phyloP scores from a whole-genome alignment of 2,888 invertebrate genomes.

The Dione juno region DNA sequence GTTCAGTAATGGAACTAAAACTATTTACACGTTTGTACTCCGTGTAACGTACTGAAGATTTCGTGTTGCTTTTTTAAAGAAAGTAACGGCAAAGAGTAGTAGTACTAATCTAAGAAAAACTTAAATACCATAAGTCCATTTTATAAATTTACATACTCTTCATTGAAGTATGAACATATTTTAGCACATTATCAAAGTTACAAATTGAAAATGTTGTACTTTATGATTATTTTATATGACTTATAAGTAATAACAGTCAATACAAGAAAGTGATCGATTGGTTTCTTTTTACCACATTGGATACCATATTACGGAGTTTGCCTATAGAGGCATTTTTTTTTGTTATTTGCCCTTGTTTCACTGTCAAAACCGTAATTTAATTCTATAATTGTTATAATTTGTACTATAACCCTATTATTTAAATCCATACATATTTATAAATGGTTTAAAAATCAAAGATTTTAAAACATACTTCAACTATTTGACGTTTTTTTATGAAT shows the following conservation, averaged over 20 bases:
- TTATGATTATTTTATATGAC: neutral
- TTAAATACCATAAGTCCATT: neutral
- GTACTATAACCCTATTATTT: no score
- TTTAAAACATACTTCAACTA: conserved; percentile 45
- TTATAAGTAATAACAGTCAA: neutral
- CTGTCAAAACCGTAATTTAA: no score
- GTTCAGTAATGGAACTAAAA: no score
- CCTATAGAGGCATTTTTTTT: neutral
- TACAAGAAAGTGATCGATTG: neutral
- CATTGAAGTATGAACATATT: no score
- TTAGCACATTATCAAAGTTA: no score
- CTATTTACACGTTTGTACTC: no score
- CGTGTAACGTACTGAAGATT: no score
- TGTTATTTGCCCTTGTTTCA: no score
- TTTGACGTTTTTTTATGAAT: conserved; percentile 37
- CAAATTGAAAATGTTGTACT: neutral
- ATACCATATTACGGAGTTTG: neutral
- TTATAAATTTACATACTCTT: neutral
- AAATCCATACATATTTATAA: neutral
- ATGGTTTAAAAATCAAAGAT: neutral
- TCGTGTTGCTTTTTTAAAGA: no score
- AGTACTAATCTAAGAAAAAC: neutral
- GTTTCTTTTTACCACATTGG: neutral
- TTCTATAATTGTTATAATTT: no score
- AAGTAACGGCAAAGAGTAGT: neutral